These are phyloP conservation scores for Micrastur ruficollis DNA, from an alignment of 2,797 vertebrate genomes.

Conservation along the genomic window DNA sequence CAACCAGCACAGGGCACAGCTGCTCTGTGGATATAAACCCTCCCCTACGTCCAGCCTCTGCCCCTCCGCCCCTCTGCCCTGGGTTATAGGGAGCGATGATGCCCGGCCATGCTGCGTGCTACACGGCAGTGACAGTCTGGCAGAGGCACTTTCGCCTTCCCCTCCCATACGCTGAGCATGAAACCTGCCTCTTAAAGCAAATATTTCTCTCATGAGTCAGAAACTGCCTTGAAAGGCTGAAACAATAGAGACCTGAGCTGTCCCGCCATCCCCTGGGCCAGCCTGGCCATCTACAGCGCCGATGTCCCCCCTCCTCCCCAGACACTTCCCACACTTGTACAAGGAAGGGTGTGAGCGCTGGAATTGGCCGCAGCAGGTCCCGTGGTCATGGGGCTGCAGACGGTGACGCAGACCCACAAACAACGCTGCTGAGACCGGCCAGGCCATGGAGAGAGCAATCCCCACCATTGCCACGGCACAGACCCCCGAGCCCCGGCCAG, in stretches of 20 bases:
- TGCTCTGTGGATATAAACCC: background rate
- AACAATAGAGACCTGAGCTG: background rate
- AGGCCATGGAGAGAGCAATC: accelerated
- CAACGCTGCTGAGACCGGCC: accelerated
- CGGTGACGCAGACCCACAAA: background rate
- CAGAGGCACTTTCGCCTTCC: background rate
- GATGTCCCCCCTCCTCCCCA: accelerated
- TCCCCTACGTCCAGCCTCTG: background rate
- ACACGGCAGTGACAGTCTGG: accelerated
- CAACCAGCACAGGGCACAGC: background rate
- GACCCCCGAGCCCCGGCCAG: accelerated
- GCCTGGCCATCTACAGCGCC: background rate
- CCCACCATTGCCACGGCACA: accelerated
- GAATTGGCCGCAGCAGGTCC: accelerated
- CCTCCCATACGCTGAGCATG: accelerated
- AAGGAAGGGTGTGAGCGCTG: background rate
- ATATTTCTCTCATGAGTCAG: conserved; percentile 10
- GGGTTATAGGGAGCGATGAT: accelerated
- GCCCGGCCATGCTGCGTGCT: accelerated
- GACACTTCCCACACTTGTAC: accelerated
- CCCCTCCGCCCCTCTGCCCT: background rate
- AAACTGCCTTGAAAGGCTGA: background rate
- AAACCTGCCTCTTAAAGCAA: background rate
- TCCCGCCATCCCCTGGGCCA: background rate
- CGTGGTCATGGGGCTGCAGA: accelerated